phyloP scores from a whole-genome alignment of 2,113 vertebrate genomes.

The Lycocorax pyrrhopterus region DNA sequence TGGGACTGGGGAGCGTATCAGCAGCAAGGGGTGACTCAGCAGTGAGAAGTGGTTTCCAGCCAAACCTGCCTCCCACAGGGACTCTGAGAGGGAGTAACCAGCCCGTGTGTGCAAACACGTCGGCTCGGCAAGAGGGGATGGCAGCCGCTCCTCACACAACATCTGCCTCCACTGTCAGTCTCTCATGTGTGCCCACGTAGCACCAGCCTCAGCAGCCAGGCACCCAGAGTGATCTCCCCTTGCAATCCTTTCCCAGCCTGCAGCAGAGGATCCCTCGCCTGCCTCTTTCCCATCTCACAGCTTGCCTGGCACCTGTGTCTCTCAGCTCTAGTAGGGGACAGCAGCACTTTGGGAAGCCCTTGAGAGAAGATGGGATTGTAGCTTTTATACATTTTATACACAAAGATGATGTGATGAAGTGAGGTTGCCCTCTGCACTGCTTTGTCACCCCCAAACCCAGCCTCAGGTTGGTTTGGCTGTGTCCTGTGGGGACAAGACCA shows the following conservation, averaged over 20 bases:
- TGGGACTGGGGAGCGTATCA: background rate
- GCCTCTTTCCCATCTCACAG: background rate
- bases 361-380: background rate
- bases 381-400: background rate
- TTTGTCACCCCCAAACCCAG: background rate
- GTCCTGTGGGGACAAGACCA: background rate
- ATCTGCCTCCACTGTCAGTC: background rate
- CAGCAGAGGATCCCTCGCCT: background rate
- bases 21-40: constrained; percentile 4
- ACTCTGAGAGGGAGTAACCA: background rate
- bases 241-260: background rate
- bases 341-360: background rate
- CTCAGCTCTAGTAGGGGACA: background rate
- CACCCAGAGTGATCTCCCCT: background rate
- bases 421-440: background rate
- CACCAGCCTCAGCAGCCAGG: background rate
- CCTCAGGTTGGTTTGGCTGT: background rate
- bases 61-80: background rate
- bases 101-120: background rate
- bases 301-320: background rate
- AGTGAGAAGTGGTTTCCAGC: background rate
- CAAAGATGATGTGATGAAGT: background rate
- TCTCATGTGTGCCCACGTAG: background rate
- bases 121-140: background rate
- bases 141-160: background rate